Evolutionary conservation across 2,888 invertebrate species (phyloP).

Genomic region (Opisthograptis luteolata): DNA sequence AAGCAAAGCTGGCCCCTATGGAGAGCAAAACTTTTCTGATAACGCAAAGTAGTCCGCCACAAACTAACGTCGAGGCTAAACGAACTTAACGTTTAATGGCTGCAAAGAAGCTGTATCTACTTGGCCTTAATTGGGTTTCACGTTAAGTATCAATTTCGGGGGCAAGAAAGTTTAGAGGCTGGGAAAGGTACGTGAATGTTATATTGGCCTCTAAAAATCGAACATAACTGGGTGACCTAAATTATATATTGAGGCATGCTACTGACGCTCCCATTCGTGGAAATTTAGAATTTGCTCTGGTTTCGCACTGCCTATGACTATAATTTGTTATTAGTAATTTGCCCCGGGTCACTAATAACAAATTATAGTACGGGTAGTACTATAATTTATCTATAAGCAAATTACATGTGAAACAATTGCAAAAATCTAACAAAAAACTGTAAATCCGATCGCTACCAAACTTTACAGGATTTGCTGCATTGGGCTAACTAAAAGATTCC

Average conservation of each 20-base stretch:
- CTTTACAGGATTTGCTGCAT: no score
- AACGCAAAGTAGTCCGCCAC: conserved; percentile 50
- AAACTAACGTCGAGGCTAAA: conserved; percentile 52
- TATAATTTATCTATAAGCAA: no score
- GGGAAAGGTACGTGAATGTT: conserved; percentile 14
- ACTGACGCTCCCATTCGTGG: neutral
- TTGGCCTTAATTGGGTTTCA: conserved; percentile 57
- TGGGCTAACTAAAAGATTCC: no score
- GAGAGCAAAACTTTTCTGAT: conserved; percentile 57
- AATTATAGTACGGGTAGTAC: no score
- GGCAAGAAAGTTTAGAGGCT: conserved; percentile 24
- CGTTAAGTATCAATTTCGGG: conserved; percentile 41
- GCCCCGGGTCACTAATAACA: no score
- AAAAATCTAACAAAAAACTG: no score
- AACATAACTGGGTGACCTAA: conserved; percentile 16
- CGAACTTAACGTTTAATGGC: conserved; percentile 58
- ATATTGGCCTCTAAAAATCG: conserved; percentile 14
- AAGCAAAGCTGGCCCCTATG: conserved; percentile 29
- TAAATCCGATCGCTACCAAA: no score
- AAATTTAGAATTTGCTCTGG: neutral
- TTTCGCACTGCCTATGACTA: no score
- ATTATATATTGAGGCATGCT: conserved; percentile 3
- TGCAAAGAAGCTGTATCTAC: conserved; percentile 44
- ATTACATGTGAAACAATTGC: no score
- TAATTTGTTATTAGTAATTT: no score